Evolutionary conservation across 2,797 vertebrate genomes (phyloP).

Genomic region (Tamandua tetradactyla): DNA sequence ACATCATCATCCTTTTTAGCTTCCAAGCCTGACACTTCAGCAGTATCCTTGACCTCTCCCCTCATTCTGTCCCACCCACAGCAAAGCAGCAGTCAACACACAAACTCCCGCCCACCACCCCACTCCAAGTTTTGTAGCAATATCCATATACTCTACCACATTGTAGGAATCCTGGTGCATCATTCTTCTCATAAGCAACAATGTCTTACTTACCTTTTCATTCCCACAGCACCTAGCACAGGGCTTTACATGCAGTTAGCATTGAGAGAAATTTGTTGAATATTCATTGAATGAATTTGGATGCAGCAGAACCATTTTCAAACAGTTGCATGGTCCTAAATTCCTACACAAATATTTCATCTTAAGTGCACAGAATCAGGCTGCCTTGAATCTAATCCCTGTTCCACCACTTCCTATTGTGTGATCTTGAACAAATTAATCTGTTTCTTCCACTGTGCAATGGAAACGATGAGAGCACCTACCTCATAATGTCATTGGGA

Average conservation of each 20-base stretch:
- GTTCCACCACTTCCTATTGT: neutral
- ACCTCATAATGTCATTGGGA: too few relatives aligned
- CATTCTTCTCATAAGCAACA: neutral
- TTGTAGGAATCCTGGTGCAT: neutral
- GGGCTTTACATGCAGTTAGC: neutral
- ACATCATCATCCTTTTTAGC: neutral
- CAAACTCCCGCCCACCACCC: neutral
- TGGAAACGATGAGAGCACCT: neutral
- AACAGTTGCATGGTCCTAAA: neutral
- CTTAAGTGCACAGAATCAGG: neutral
- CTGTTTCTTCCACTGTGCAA: slow-evolving; percentile 4
- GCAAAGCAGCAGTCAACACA: neutral
- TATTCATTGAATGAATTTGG: neutral
- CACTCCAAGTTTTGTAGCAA: neutral
- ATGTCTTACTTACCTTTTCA: neutral
- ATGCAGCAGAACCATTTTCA: neutral
- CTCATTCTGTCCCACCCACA: neutral
- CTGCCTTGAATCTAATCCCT: neutral
- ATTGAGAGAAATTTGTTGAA: neutral
- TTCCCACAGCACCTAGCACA: neutral
- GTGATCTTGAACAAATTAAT: neutral
- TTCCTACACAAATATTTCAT: neutral
- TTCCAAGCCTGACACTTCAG: neutral
- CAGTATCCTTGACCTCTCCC: neutral
- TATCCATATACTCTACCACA: neutral